Base-by-base conservation (phyloP, 2,113 vertebrate genomes). In the Meriones unguiculatus region DNA sequence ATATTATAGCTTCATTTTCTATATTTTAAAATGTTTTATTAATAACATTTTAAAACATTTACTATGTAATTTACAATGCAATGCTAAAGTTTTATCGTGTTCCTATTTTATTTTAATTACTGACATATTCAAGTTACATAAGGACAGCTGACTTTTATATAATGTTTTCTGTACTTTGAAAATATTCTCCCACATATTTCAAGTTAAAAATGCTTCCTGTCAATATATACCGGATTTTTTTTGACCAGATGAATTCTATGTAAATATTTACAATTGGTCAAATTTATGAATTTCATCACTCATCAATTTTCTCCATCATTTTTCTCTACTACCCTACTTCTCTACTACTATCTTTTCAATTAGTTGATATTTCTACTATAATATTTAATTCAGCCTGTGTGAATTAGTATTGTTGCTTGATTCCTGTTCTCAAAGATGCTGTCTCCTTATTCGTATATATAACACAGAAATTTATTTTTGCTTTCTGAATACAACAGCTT, bases 1-100 rank as follows among this genome's bases (percentile, higher is more conserved):
- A 2, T 64, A 15, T 50, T 91, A 38, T 82, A 57, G 17, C 1
- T 90, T 92, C 5, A 70, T 89, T 87, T 73, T 41, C 22, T 75
- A 0, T 85, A 81, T 87, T 87, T 95, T 9, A 64, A 84, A 89
- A 22, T 69, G 32, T 57, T 89, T 96, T 65, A 10, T 90, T n/a
- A 82, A 9, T 54, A 8, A 17, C 17, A 85, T 17, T 35, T 82
- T 84, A 17, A 87, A 85, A 80, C 89, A 89, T 81, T 93, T 30
- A 90, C 2, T 75, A 30, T 65, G 5, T 2, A 75, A 32, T 90
- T 93, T 73, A 84, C n/a, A 82, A 88, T 57, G 2, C 54, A 30
- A 80, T 30, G 25, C 11, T 78, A 67, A 73, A 76, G 59, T 78
- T 87, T 64, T 67, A 78, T 72, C 80, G 81, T 54, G 0, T 81